Evolutionary conservation across 92 coral and sea anemone genomes (phyloP).

Genomic region (Scolanthus callimorphus): DNA sequence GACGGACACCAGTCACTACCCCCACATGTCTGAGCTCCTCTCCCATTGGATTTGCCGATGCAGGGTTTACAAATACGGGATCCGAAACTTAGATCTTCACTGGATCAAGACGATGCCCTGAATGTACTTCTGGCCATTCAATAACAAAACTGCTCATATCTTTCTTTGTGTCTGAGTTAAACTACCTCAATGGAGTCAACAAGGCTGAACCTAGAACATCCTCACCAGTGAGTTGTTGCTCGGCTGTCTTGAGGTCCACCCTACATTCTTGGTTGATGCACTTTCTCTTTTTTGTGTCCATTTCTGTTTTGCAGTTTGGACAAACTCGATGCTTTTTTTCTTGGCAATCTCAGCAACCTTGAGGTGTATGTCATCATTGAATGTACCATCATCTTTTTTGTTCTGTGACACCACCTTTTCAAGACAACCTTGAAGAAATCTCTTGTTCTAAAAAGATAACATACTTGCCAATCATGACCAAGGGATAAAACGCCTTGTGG

Average conservation of each 20-base stretch:
- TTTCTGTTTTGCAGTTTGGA: background rate
- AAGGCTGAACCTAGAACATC: conserved; percentile 35
- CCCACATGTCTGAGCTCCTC: conserved; percentile 15
- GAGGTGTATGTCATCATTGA: conserved; percentile 3
- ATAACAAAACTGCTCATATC: no score
- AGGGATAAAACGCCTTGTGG: no score
- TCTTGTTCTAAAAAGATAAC: no score
- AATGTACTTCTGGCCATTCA: conserved; percentile 13
- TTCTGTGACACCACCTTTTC: conserved; percentile 4
- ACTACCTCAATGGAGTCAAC: no score
- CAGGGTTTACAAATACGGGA: conserved; percentile 26
- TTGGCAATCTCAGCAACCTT: conserved; percentile 3
- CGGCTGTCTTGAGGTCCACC: conserved; percentile 32
- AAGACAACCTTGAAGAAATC: no score
- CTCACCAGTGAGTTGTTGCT: conserved; percentile 21
- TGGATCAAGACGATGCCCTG: background rate
- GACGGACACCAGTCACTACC: background rate
- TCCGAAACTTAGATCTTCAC: conserved; percentile 20
- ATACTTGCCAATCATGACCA: no score
- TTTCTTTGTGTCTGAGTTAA: no score
- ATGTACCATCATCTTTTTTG: background rate
- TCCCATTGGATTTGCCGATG: background rate
- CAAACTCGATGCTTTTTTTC: background rate
- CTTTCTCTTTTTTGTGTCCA: conserved; percentile 12
- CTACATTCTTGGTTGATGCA: no score